Base-by-base conservation (phyloP, 2,113 vertebrate genomes). In the Gasterosteus nipponicus region DNA sequence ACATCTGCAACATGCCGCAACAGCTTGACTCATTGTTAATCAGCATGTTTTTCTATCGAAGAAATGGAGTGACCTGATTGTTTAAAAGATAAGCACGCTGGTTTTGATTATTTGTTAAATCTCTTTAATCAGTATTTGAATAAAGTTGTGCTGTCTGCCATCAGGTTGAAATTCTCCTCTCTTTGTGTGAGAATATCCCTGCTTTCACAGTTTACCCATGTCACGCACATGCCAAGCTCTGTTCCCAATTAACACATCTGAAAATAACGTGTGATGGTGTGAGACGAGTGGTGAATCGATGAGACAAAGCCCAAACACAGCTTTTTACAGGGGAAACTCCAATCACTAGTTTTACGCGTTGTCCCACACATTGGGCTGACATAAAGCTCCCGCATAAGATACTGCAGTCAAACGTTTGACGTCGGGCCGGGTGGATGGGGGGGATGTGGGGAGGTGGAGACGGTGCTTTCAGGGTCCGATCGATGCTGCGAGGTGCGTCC, bases 221-320 rank as follows among this genome's bases (percentile, higher is more conserved):
- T 29, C 58, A 62, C 31, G 12, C 66, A 70, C 42, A 49, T 4
- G 64, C 22, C 10, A 42, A 54, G 41, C 53, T 10, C 56, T n/a
- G n/a, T 35, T 53, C 63, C 78, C 85, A 91, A 92, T 94, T 91
- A 94, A 82, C 93, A 88, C 92, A 4, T 92, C 82, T 88, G 73
- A 88, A 92, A 94, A 93, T 92, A 94, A 80, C 31, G 49, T 77
- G 81, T 11, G 77, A 77, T 8, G 46, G 53, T 51, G 80, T 42
- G 69, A 84, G 57, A 75, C 10, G 73, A 64, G 64, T 38, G 41
- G 1, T 31, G 67, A 0, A 6, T 72, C 64, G 31, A n/a, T 38
- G 15, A 79, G 42, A 69, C 61, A 73, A 46, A 12, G 22, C 18
- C n/a, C 47, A 31, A 51, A 51, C 47, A 66, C 18, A 68, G 60